Percentiles rank a stretch among this genome's conserved stretches.
phyloP scores from a whole-genome alignment of 1,140 invertebrate species.

The Camponotus floridanus region DNA sequence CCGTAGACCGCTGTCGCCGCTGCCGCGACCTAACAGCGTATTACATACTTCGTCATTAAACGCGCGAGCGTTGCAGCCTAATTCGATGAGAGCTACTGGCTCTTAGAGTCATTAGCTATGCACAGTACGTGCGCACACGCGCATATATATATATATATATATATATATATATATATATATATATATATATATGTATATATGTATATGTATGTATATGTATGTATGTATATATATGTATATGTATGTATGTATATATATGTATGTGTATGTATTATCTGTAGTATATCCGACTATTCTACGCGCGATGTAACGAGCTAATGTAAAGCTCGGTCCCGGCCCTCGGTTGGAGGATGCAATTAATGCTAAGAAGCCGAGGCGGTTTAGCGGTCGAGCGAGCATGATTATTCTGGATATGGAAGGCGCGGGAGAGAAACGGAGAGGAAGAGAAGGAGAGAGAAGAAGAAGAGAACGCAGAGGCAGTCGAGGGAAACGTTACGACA shows the following conservation, averaged over 20 bases:
- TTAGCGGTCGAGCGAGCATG: constrained; percentile 82
- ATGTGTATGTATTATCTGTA: constrained; percentile 39
- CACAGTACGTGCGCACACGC: constrained; percentile 62
- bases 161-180: too few relatives aligned
- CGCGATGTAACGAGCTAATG: constrained; percentile 71
- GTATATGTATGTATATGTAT: constrained; percentile 35
- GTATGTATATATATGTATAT: constrained; percentile 25
- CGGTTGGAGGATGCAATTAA: constrained; percentile 82
- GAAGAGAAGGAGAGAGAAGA: constrained; percentile 55
- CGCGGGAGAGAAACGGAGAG: constrained; percentile 45
- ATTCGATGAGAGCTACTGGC: constrained; percentile 73
- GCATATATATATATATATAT: constrained; percentile 32
- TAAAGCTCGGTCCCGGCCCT: constrained; percentile 76
- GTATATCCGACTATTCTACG: constrained; percentile 48
- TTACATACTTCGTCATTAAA: constrained; percentile 67
- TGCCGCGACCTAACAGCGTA: constrained; percentile 35
- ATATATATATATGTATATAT: constrained; percentile 28
- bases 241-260: neutral
- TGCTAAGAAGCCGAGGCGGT: constrained; percentile 83
- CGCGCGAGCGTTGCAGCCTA: constrained; percentile 53
- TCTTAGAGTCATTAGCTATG: constrained; percentile 73
- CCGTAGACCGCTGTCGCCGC: constrained; percentile 12
- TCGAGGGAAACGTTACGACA: constrained; percentile 58
- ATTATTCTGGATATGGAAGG: constrained; percentile 78
- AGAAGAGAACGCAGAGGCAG: constrained; percentile 61